phyloP scores from a whole-genome alignment of 2,888 invertebrate genomes.

The Rotaria sp. region DNA sequence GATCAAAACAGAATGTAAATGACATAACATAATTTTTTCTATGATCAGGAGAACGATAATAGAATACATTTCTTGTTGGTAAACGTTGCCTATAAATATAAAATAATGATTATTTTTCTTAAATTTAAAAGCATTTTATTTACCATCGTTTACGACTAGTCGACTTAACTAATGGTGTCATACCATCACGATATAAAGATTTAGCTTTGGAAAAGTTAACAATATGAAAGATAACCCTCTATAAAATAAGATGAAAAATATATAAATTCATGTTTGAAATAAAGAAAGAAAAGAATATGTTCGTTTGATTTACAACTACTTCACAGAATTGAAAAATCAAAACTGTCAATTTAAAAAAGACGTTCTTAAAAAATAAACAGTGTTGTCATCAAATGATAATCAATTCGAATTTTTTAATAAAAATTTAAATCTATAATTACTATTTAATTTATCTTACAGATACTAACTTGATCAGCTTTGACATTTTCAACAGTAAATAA shows the following conservation, averaged over 20 bases:
- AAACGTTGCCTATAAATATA: slow-evolving; percentile 50
- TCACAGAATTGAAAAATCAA: too few relatives aligned
- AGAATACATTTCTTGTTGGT: slow-evolving; percentile 72
- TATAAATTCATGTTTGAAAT: too few relatives aligned
- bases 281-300: too few relatives aligned
- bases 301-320: too few relatives aligned
- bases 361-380: too few relatives aligned
- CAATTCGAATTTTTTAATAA: too few relatives aligned
- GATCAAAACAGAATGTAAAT: slow-evolving; percentile 86
- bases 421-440: too few relatives aligned
- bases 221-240: too few relatives aligned
- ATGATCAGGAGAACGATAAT: slow-evolving; percentile 80
- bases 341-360: too few relatives aligned
- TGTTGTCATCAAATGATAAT: too few relatives aligned
- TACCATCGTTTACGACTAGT: slow-evolving; percentile 54
- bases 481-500: slow-evolving; percentile 96
- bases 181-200: slow-evolving; percentile 72
- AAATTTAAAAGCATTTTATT: neutral
- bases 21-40: slow-evolving; percentile 79
- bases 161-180: slow-evolving; percentile 88
- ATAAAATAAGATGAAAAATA: too few relatives aligned
- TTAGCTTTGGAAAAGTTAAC: slow-evolving; percentile 63
- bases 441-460: neutral
- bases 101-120: slow-evolving; percentile 53
- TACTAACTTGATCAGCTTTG: slow-evolving; percentile 72